Evolutionary conservation across 2,113 vertebrate species (phyloP), one percentile per base, ranked within the genome.

Genomic region (Misgurnus anguillicaudatus): DNA sequence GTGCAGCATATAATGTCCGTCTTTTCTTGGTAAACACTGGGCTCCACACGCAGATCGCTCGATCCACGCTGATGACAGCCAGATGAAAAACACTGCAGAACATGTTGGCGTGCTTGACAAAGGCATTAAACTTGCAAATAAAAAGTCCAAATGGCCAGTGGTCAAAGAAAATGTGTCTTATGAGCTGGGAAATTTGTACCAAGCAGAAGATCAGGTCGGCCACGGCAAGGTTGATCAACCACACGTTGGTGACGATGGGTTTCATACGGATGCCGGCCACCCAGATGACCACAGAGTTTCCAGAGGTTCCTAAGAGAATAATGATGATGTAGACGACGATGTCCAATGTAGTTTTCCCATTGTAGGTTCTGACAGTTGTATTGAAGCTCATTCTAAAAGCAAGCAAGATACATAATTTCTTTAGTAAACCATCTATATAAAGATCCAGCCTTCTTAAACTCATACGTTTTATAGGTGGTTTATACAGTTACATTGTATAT

Each of bases 91-190:
- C 24, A 31, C 24, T 31, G 24, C 24, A 31, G 80, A 91, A 92
- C 92, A 93, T 93, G 87, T 92, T 93, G 84, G 87, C 77, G 0
- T 92, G 91, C 53, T 91, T 91, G 84, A 92, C 92, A 83, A 93
- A 93, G 77, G 90, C 90, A 7, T 87, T 91, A 83, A 93, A 91
- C 79, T 91, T 92, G 89, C 94, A 94, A 42, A 94, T 5, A 39
- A 92, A 91, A 8, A 67, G 0, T 0, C 93, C 91, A 0, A 91
- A 93, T 11, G 92, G 89, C 93, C 93, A 94, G 72, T 90, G n/a
- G 14, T 84, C 14, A 1, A 82, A 89, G 82, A 92, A 87, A 39
- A 92, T 82, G 24, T 31, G 24, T 31, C 90, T 91, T 2, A 74
- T n/a, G 38, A 93, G 85, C 0, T 92, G 89, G 41, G 90, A 76